A percentile compares a stretch with the other conserved stretches of the same genome.
phyloP scores from a whole-genome alignment of 2,888 invertebrate species.

The Synergus japonicus region DNA sequence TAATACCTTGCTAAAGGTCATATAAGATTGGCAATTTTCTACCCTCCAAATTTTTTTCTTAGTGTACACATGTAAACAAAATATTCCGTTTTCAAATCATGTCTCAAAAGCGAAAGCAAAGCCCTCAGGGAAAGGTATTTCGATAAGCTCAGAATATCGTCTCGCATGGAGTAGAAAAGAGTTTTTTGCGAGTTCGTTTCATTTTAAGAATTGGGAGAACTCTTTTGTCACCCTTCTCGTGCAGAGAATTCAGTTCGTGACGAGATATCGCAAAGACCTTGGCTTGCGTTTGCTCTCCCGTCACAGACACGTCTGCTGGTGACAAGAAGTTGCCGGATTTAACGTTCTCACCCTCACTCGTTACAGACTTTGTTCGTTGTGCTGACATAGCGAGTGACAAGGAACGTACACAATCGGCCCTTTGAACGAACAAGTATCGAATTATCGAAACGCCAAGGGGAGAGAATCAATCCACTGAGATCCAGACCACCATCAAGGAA shows the following conservation, averaged over 20 bases:
- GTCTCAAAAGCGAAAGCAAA: conserved; percentile 19
- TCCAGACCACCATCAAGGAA: conserved; percentile 40
- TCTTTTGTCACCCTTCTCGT: conserved; percentile 32
- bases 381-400: background rate
- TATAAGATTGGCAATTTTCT: background rate
- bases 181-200: conserved; percentile 13
- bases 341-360: conserved; percentile 41
- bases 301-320: conserved; percentile 42
- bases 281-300: conserved; percentile 36
- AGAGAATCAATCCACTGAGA: conserved; percentile 4
- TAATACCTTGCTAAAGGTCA: background rate
- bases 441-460: conserved; percentile 10
- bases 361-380: conserved; percentile 36
- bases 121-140: background rate
- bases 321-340: conserved; percentile 47
- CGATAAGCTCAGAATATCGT: conserved; percentile 11
- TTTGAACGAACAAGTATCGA: conserved; percentile 24
- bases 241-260: conserved; percentile 32
- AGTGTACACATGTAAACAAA: conserved; percentile 7
- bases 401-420: conserved; percentile 13
- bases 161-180: background rate
- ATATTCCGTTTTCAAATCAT: background rate
- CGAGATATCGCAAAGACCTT: conserved; percentile 36
- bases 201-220: conserved; percentile 12
- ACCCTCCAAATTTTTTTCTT: background rate